Evolutionary conservation across 2,113 vertebrate species (phyloP), one percentile per base, ranked within the genome.

Genomic region (Lepidothrix coronata): DNA sequence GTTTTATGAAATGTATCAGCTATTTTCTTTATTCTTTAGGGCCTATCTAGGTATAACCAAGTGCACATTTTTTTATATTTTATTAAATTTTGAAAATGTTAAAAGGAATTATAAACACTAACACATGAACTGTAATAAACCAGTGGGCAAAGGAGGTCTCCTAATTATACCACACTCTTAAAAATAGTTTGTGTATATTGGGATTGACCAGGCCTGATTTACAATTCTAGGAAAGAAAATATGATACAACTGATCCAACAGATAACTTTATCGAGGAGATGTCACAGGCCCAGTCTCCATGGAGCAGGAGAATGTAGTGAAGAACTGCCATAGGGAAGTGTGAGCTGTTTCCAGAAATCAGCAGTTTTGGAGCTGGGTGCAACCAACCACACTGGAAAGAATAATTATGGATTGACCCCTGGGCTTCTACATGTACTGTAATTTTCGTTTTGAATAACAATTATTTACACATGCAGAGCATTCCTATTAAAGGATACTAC

Each of bases 191-290:
- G 65, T 61, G 12, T 74, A 75, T 81, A 65, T 11, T 59, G 43
- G 84, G 61, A 84, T 55, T 72, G 77, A 63, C 30, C 21, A 89
- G 57, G 57, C 43, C 70, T 85, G 74, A 91, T 67, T 89, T 93
- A 91, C 52, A 87, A 70, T 93, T 94, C 77, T 67, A 33, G 66
- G 92, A 96, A 91, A 16, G 70, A 91, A 91, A 87, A 78, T 41
- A 80, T 6, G 72, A 93, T 70, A 77, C 57, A 77, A 39, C 55
- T 74, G 77, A 81, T 81, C 70, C 4, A 6, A 84, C 51, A 84
- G 55, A 81, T 19, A 17, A 23, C 87, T 84, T 66, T 39, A 62
- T 71, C 1, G 0, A 49, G 51, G 37, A 70, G 76, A 16, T 35
- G n/a, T 31, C 72, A 41, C 41, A 92, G 86, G 55, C 59, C 25